Evolutionary conservation across 2,113 vertebrate species (phyloP).

Genomic region (Salminus brasiliensis): DNA sequence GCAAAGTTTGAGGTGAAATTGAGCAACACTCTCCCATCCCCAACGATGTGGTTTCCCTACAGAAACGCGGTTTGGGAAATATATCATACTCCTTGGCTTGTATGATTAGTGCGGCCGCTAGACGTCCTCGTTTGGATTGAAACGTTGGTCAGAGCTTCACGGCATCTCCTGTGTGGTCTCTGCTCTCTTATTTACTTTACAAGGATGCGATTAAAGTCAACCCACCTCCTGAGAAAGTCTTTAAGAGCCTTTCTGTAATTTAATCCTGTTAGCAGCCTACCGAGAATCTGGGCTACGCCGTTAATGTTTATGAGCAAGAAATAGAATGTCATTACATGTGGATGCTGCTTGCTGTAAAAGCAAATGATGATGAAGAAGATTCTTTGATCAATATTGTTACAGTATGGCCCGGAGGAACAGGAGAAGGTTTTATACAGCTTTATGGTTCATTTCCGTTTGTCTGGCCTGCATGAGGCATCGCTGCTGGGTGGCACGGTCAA

Average conservation of each 20-base stretch:
- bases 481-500: neutral
- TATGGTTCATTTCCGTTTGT: slow-evolving; percentile 7
- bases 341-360: slow-evolving; percentile 30
- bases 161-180: slow-evolving; percentile 43
- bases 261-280: slow-evolving; percentile 1
- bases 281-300: slow-evolving; percentile 24
- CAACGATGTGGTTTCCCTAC: slow-evolving; percentile 40
- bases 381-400: slow-evolving; percentile 42
- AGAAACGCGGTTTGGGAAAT: slow-evolving; percentile 33
- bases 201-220: slow-evolving; percentile 52
- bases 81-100: slow-evolving; percentile 16
- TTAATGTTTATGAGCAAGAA: slow-evolving; percentile 54
- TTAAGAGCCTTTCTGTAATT: neutral
- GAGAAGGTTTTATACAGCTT: neutral
- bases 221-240: slow-evolving; percentile 46
- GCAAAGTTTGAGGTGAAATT: slow-evolving; percentile 26
- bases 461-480: neutral
- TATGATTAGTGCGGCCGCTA: slow-evolving; percentile 15
- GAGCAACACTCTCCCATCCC: slow-evolving; percentile 28
- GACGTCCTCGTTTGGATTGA: slow-evolving; percentile 25
- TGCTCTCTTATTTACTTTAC: neutral
- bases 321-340: slow-evolving; percentile 31
- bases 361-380: slow-evolving; percentile 17
- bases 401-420: neutral
- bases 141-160: slow-evolving; percentile 1